Conservation (phyloP, 1,140 invertebrate species). For the Manduca sexta region DNA sequence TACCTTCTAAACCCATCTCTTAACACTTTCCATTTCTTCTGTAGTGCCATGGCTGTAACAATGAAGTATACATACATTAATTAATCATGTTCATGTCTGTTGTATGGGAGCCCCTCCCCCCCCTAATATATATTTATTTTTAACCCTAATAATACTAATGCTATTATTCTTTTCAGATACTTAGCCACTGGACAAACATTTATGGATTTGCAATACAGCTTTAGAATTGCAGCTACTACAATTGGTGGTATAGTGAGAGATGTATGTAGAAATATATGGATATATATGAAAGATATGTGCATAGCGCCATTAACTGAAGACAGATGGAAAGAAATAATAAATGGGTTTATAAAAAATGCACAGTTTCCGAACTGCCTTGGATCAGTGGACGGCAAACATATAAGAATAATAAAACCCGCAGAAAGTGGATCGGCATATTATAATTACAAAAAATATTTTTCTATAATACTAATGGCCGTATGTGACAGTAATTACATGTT, state of each 20-base stretch:
- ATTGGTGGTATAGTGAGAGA: constrained; percentile 27
- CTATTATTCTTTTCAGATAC: constrained; percentile 33
- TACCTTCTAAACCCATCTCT: constrained; percentile 19
- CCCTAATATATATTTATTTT: no score
- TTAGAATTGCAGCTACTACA: constrained; percentile 38
- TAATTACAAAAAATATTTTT: constrained; percentile 1
- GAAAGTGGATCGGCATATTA: background rate
- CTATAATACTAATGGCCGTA: background rate
- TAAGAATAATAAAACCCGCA: constrained; percentile 1
- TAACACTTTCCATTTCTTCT: constrained; percentile 26
- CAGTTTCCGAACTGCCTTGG: constrained; percentile 30
- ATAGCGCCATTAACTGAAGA: constrained; percentile 26
- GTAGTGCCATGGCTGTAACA: constrained; percentile 20
- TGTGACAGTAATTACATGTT: background rate
- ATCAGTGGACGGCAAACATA: constrained; percentile 1
- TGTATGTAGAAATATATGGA: constrained; percentile 37
- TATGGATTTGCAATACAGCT: constrained; percentile 38
- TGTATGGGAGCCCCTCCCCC: no score
- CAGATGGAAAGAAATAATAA: constrained; percentile 41
- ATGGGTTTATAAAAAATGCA: constrained; percentile 11
- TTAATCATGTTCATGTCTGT: background rate
- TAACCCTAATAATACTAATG: constrained; percentile 9
- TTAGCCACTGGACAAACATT: constrained; percentile 36
- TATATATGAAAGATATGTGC: constrained; percentile 18
- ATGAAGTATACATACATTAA: constrained; percentile 18